These are phyloP conservation scores for Malthinus seriepunctatus DNA, from an alignment of 2,888 invertebrate species.

Conservation along the genomic window DNA sequence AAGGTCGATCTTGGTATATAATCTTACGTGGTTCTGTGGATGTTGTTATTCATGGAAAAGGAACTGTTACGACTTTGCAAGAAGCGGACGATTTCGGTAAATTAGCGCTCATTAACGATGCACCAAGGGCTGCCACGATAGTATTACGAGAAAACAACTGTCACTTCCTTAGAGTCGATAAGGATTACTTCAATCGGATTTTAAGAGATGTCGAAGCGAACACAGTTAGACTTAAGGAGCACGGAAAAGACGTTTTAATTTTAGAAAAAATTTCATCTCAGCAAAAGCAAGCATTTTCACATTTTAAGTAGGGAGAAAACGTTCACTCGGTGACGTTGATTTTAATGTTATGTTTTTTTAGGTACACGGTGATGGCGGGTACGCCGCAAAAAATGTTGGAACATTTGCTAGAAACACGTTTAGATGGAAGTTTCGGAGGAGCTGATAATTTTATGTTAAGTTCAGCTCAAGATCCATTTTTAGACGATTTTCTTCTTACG, in stretches of 20 bases:
- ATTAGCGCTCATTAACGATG: constrained; percentile 82
- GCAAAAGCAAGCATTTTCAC: constrained; percentile 58
- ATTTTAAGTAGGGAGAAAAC: constrained; percentile 64
- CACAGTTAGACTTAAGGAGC: constrained; percentile 81
- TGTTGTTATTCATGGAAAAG: constrained; percentile 83
- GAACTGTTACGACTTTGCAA: constrained; percentile 77
- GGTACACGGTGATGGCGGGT: constrained; percentile 86
- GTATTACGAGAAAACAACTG: constrained; percentile 80
- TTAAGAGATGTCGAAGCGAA: constrained; percentile 85
- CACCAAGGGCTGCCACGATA: constrained; percentile 83
- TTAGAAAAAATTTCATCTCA: constrained; percentile 71
- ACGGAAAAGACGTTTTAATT: constrained; percentile 80
- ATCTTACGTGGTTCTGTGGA: constrained; percentile 82
- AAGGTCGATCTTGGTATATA: constrained; percentile 84
- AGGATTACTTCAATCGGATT: constrained; percentile 83
- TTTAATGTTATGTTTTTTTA: constrained; percentile 42
- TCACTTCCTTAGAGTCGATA: constrained; percentile 81
- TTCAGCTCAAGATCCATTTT: constrained; percentile 67
- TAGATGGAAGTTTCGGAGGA: constrained; percentile 62
- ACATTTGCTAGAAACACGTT: constrained; percentile 78
- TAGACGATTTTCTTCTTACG: constrained; percentile 82
- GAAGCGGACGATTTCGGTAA: constrained; percentile 90
- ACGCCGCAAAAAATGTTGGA: constrained; percentile 86
- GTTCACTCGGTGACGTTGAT: not conserved
- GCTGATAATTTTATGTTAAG: constrained; percentile 51